phyloP scores from a whole-genome alignment of 2,888 invertebrate species.

The Protodeltote pygarga region DNA sequence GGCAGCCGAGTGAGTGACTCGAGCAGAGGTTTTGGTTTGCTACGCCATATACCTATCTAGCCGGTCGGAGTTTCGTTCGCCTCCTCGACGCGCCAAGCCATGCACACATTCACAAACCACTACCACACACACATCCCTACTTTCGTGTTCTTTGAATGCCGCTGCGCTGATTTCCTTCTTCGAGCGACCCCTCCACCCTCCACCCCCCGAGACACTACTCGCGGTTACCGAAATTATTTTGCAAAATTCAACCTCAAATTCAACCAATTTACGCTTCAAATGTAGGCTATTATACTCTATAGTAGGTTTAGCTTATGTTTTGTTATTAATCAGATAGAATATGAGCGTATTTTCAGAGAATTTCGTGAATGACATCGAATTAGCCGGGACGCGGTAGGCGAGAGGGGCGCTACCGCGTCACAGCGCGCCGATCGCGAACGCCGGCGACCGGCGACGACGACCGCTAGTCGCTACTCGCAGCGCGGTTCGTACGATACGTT shows the following conservation, averaged over 20 bases:
- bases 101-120: slow-evolving; percentile 63
- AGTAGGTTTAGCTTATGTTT: slow-evolving; percentile 26
- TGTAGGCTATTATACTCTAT: slow-evolving; percentile 11
- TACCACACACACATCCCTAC: slow-evolving; percentile 64
- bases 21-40: too few species aligned
- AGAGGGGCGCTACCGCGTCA: slow-evolving; percentile 57
- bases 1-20: slow-evolving; percentile 69
- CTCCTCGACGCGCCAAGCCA: slow-evolving; percentile 59
- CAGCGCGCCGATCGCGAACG: slow-evolving; percentile 60
- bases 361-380: slow-evolving; percentile 79
- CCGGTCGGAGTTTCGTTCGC: slow-evolving; percentile 50
- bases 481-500: slow-evolving; percentile 50
- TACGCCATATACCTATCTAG: slow-evolving; percentile 36
- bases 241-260: slow-evolving; percentile 29
- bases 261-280: slow-evolving; percentile 10
- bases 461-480: slow-evolving; percentile 57
- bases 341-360: slow-evolving; percentile 76
- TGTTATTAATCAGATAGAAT: slow-evolving; percentile 46
- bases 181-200: slow-evolving; percentile 64
- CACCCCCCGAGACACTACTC: slow-evolving; percentile 64
- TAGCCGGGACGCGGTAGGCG: slow-evolving; percentile 60
- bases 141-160: slow-evolving; percentile 68
- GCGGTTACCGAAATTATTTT: slow-evolving; percentile 38
- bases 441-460: slow-evolving; percentile 64
- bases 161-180: slow-evolving; percentile 79